Base-by-base conservation (phyloP, 2,888 invertebrate genomes). In the Tiliacea citrago region DNA sequence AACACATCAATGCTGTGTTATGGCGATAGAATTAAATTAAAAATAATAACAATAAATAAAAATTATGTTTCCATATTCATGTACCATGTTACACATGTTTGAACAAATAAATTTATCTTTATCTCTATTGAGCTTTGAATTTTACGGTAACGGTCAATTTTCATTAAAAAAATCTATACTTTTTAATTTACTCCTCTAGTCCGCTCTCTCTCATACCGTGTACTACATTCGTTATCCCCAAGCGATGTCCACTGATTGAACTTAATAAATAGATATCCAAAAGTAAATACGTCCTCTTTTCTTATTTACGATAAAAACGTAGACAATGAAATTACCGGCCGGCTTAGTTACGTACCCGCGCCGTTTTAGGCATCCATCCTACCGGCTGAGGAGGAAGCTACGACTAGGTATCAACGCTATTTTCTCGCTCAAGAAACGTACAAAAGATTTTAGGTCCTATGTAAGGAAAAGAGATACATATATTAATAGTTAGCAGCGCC, bases 221-320 rank as follows among this genome's bases (percentile, higher is more conserved):
- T 0, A 47, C 42, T 79, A 76, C 79, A 79, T 86, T 89, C 89
- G 89, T 90, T 92, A 92, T 90, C 90, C 91, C 90, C 86, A 68
- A 89, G 91, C 89, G 86, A 89, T 93, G 92, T 92, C 93, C 93
- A 89, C 89, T 95, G 95, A 95, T 95, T 95, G 94, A 92, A 92
- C 91, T 92, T 92, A 93, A 95, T 94, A 95, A 94, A 95, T 94
- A 91, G 91, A 90, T 94, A 94, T 92, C 88, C 87, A 81, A 84
- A 89, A 89, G 91, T 90, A 91, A 78, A 83, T 80, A 80, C 74
- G 76, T 79, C 79, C 77, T 72, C 70, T 63, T 69, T 60, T 78
- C 58, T 82, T 88, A 86, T 88, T 79, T 81, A 79, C 79, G 88
- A 82, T 82, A 79, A 82, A 86, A 86, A 79, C 77, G 68, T 72